Percentiles rank a stretch among this genome's conserved stretches.
Evolutionary conservation across 2,888 invertebrate genomes (phyloP).

Genomic region (Euplexia lucipara): DNA sequence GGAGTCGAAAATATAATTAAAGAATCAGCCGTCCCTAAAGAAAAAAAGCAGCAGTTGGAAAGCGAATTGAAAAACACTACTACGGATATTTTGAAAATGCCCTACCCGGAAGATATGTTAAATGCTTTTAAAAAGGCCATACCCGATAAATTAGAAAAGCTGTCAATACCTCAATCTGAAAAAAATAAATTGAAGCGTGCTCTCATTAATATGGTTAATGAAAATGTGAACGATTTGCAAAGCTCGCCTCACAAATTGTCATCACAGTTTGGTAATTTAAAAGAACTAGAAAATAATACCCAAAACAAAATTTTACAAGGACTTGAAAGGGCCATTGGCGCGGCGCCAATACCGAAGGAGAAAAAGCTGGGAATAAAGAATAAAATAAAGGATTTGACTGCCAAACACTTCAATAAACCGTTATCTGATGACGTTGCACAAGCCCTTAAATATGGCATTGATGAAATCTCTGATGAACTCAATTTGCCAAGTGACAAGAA

Average conservation of each 20-base stretch:
- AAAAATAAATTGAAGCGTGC: not conserved
- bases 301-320: conserved; percentile 4
- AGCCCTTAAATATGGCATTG: conserved; percentile 5
- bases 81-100: too few species aligned
- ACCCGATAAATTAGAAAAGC: not conserved
- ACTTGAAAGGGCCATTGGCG: not conserved
- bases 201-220: not conserved
- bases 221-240: not conserved
- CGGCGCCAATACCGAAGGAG: not conserved
- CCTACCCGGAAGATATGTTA: not conserved
- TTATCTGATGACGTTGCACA: not conserved
- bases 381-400: conserved; percentile 5
- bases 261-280: not conserved
- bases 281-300: conserved; percentile 6
- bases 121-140: not conserved
- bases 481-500: conserved; percentile 17
- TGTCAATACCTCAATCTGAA: not conserved
- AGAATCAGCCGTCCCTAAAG: too few species aligned
- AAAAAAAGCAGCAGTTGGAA: too few species aligned
- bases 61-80: too few species aligned
- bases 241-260: not conserved
- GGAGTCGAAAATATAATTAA: too few species aligned
- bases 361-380: not conserved
- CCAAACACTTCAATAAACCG: not conserved
- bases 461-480: conserved; percentile 24